Conservation (phyloP, 2,113 vertebrate species). For the Piaya cayana region DNA sequence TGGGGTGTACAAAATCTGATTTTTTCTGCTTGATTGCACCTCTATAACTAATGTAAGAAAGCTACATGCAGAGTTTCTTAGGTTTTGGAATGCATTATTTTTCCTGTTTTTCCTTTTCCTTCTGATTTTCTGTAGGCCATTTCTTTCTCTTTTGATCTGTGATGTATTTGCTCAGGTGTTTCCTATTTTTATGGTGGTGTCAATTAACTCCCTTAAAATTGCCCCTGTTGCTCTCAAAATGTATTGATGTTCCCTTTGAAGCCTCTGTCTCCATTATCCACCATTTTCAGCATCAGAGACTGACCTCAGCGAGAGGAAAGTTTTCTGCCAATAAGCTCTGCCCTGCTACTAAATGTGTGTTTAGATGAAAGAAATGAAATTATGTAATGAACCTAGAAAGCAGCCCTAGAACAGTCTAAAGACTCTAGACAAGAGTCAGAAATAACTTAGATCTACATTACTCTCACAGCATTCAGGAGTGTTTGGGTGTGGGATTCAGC, state of each 20-base stretch:
- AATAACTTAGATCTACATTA: background rate
- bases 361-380: constrained; percentile 56
- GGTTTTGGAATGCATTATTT: constrained; percentile 24
- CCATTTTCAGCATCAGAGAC: constrained; percentile 50
- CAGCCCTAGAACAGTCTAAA: background rate
- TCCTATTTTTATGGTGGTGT: constrained; percentile 66
- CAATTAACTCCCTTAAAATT: constrained; percentile 68
- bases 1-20: background rate
- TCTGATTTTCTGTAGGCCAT: constrained; percentile 34
- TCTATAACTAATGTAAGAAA: background rate
- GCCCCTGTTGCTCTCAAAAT: constrained; percentile 44
- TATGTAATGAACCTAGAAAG: constrained; percentile 26
- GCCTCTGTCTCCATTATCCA: constrained; percentile 52
- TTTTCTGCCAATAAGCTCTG: constrained; percentile 28
- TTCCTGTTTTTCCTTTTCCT: background rate
- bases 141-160: constrained; percentile 60
- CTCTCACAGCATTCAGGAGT: background rate
- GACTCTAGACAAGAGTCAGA: background rate
- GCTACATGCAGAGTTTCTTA: background rate
- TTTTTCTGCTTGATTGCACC: constrained; percentile 27
- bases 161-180: constrained; percentile 74
- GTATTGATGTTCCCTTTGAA: constrained; percentile 68
- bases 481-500: background rate
- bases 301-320: constrained; percentile 16
- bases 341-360: background rate